A percentile compares a stretch with the other conserved stretches of the same genome.
These are phyloP conservation scores for Notoglanidium macrostoma DNA, from an alignment of 2,797 vertebrate genomes.

Conservation along the genomic window DNA sequence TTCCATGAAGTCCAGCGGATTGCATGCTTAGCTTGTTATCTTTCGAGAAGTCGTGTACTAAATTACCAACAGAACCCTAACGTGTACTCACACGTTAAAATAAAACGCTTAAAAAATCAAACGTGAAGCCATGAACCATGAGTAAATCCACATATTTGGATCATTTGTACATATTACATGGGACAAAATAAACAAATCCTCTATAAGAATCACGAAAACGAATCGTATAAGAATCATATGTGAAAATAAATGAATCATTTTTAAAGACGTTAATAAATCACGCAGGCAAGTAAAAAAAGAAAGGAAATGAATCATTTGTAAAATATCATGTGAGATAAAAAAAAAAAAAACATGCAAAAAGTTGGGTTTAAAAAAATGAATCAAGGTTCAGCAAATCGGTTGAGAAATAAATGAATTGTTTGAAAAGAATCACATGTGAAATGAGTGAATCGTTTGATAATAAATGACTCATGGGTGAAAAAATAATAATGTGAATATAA, in stretches of 20 bases:
- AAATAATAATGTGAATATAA: background rate
- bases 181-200: background rate
- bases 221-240: background rate
- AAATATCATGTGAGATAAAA: background rate
- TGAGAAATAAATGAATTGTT: no score
- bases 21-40: background rate
- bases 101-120: no score
- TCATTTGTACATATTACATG: no score
- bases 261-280: no score
- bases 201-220: background rate
- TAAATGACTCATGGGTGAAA: no score
- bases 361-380: no score
- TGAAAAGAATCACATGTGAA: no score
- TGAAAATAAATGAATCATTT: background rate
- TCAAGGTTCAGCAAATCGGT: no score
- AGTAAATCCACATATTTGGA: background rate
- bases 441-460: no score
- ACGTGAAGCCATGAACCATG: background rate
- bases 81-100: background rate
- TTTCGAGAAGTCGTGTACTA: background rate
- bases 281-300: background rate
- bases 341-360: no score
- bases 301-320: background rate
- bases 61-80: background rate
- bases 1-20: background rate